phyloP scores from a whole-genome alignment of 2,797 vertebrate genomes.

The Gorsachius magnificus region DNA sequence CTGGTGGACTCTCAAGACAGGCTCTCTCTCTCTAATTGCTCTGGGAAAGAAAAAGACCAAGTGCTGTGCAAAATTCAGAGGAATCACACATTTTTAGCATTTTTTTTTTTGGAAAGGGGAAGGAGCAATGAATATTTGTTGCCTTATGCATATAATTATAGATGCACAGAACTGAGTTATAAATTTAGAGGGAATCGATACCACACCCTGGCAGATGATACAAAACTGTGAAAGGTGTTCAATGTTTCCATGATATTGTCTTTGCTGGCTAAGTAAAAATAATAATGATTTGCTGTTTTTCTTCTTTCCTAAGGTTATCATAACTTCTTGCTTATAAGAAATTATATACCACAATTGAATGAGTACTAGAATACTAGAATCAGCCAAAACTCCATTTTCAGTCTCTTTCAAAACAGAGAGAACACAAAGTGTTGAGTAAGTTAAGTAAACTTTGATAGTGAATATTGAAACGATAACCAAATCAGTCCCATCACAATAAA shows the following conservation, averaged over 20 bases:
- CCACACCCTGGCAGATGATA: background rate
- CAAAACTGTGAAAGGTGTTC: background rate
- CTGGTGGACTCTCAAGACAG: constrained; percentile 4
- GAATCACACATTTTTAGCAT: background rate
- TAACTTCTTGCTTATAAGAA: background rate
- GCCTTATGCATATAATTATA: background rate
- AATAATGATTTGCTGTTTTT: constrained; percentile 10
- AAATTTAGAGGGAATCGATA: background rate
- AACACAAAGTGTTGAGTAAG: background rate
- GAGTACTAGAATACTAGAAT: background rate
- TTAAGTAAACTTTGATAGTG: background rate
- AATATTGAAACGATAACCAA: constrained; percentile 30
- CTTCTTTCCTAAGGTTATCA: background rate
- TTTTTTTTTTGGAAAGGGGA: background rate
- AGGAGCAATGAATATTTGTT: background rate
- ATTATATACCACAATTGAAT: background rate
- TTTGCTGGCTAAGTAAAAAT: background rate
- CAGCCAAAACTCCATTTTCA: background rate
- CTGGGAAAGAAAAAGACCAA: background rate
- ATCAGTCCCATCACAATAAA: background rate
- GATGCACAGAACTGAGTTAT: background rate
- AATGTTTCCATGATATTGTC: background rate
- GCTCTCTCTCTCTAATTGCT: constrained; percentile 5
- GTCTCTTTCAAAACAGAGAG: background rate
- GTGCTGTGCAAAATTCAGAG: background rate